Conservation (phyloP, 2,888 invertebrate genomes). For the Pristionchus maxplancki region DNA sequence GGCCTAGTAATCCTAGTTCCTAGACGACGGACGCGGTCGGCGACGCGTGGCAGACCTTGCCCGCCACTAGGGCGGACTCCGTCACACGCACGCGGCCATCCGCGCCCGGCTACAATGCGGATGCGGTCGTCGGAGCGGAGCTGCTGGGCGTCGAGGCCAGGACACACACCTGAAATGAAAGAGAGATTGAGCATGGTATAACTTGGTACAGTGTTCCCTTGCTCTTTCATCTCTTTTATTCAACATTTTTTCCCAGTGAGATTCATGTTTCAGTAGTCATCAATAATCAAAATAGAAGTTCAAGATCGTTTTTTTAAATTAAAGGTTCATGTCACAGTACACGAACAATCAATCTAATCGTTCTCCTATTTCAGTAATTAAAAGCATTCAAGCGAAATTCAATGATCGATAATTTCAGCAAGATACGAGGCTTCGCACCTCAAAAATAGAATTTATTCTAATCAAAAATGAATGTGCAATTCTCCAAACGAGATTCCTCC, state of each 20-base stretch:
- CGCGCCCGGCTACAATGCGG: constrained; percentile 15
- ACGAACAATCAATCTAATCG: too few relatives aligned
- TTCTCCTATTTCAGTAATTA: too few relatives aligned
- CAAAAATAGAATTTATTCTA: too few relatives aligned
- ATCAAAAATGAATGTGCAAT: too few relatives aligned
- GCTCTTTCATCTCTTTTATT: neutral
- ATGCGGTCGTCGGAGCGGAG: constrained; percentile 17
- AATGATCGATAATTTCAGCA: too few relatives aligned
- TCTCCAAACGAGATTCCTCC: too few relatives aligned
- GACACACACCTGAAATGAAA: constrained; percentile 16
- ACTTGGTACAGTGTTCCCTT: neutral
- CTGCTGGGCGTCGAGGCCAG: neutral
- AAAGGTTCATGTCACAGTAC: too few relatives aligned
- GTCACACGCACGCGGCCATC: constrained; percentile 11
- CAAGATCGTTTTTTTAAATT: too few relatives aligned
- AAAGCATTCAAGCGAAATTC: too few relatives aligned
- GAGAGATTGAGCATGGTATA: neutral
- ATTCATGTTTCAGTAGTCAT: neutral
- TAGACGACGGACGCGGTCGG: neutral
- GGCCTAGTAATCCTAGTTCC: constrained; percentile 16
- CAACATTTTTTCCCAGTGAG: neutral
- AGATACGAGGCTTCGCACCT: too few relatives aligned
- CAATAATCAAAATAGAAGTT: neutral
- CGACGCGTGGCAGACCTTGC: constrained; percentile 3
- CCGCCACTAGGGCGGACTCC: neutral